Percentiles rank a stretch among this genome's conserved stretches.
These are phyloP conservation scores for Anarrhichthys ocellatus DNA, from an alignment of 2,113 vertebrate genomes.

Conservation along the genomic window DNA sequence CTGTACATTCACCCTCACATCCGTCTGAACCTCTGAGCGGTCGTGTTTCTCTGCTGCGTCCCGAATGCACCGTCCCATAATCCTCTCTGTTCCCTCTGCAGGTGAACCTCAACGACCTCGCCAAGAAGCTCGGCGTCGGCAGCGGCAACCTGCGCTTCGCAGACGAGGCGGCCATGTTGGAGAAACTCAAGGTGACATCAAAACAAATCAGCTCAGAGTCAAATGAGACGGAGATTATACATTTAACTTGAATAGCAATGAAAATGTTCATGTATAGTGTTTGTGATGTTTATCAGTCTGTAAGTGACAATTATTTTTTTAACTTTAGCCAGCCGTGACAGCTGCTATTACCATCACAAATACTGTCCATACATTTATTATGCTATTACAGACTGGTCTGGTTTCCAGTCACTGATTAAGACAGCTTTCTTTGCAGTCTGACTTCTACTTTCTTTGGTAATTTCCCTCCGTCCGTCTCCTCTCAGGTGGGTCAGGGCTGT, in stretches of 20 bases:
- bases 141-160: constrained; percentile 93
- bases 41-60: background rate
- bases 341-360: background rate
- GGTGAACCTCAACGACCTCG: constrained; percentile 89
- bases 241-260: background rate
- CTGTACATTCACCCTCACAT: background rate
- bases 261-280: background rate
- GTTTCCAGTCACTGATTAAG: background rate
- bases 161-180: constrained; percentile 90
- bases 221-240: background rate
- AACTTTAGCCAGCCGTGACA: background rate
- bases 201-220: background rate
- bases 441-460: background rate
- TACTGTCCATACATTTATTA: background rate
- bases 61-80: background rate
- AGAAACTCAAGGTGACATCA: constrained; percentile 85
- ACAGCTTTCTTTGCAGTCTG: background rate
- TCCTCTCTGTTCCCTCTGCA: constrained; percentile 30
- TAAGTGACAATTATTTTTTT: background rate
- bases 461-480: background rate
- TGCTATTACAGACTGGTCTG: background rate
- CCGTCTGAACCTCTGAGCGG: background rate
- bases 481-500: constrained; percentile 89
- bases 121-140: constrained; percentile 90
- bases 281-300: no score